Evolutionary conservation across 2,113 vertebrate species (phyloP), one percentile per base, ranked within the genome.

Genomic region (Passerina amoena): DNA sequence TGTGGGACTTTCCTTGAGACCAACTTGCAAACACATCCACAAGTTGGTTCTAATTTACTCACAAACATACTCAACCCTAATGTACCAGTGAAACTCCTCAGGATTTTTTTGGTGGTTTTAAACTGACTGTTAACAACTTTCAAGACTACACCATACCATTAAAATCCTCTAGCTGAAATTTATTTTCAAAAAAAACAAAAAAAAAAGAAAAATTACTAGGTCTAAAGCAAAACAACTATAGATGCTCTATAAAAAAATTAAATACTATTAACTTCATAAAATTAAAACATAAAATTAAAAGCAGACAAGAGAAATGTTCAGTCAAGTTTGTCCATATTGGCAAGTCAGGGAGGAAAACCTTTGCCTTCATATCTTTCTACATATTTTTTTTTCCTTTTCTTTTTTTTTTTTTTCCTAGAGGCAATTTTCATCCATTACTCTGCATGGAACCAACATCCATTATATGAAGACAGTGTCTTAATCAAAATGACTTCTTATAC

Each of bases 401-500:
- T 6, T 14, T 35, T 14, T 44, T 35, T 95, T 93, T 95, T 92
- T 86, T 92, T n/a, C 35, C 48, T 89, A 61, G 76, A 95, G 71
- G 81, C 48, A 92, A 92, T 92, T 87, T 90, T 54, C 82, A 51
- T 71, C 95, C 96, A 82, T 96, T 96, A 91, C 72, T 86, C 79
- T 90, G 75, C 91, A 88, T 61, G 45, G 82, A 90, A 94, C 57
- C 92, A 96, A 94, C 94, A 97, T 90, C 83, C 94, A 94, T 97
- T 91, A 88, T 44, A 95, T 13, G 71, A 92, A 95, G 95, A 97
- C 72, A 94, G 88, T 19, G 5, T 95, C 63, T 59, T 95, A 96
- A 97, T 88, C 70, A 40, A 97, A 98, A 96, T 95, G 51, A 97
- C 93, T 97, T 96, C 95, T 94, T 96, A 91, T 82, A 97, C 88